These are phyloP conservation scores for Myoxocephalus aenaeus DNA, from an alignment of 2,797 vertebrate genomes.

Conservation along the genomic window DNA sequence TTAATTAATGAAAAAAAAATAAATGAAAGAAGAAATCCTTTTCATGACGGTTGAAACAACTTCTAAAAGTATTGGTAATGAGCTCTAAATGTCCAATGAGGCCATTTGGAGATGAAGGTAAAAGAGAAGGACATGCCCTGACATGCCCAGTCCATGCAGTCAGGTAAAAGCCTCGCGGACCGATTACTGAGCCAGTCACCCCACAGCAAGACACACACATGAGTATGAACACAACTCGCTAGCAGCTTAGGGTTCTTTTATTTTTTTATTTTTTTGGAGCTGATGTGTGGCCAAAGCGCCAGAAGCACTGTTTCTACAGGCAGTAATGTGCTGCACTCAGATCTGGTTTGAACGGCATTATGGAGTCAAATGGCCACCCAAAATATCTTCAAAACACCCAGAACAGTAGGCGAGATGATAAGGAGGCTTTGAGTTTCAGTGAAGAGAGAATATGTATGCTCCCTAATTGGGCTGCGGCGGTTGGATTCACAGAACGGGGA, in stretches of 20 bases:
- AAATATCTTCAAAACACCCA: conserved; percentile 58
- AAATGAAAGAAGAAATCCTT: conserved; percentile 46
- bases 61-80: conserved; percentile 62
- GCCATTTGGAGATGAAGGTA: conserved; percentile 22
- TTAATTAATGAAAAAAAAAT: conserved; percentile 62
- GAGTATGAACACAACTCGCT: conserved; percentile 34
- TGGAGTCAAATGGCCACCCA: conserved; percentile 64
- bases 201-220: conserved; percentile 43
- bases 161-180: conserved; percentile 75
- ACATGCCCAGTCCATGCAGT: conserved; percentile 38
- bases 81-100: conserved; percentile 61
- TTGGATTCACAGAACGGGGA: conserved; percentile 50
- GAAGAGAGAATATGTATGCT: conserved; percentile 54
- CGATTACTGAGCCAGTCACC: conserved; percentile 68
- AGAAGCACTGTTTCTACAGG: conserved; percentile 46
- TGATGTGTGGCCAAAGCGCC: conserved; percentile 50
- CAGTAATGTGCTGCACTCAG: conserved; percentile 50
- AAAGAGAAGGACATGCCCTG: conserved; percentile 22
- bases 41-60: conserved; percentile 49
- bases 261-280: conserved; percentile 27
- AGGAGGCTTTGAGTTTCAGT: conserved; percentile 27
- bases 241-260: conserved; percentile 20
- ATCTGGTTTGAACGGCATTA: conserved; percentile 64
- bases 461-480: conserved; percentile 57
- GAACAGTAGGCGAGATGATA: conserved; percentile 43